Conservation (phyloP, 2,888 invertebrate species). For the Drosophila suboccidentalis region DNA sequence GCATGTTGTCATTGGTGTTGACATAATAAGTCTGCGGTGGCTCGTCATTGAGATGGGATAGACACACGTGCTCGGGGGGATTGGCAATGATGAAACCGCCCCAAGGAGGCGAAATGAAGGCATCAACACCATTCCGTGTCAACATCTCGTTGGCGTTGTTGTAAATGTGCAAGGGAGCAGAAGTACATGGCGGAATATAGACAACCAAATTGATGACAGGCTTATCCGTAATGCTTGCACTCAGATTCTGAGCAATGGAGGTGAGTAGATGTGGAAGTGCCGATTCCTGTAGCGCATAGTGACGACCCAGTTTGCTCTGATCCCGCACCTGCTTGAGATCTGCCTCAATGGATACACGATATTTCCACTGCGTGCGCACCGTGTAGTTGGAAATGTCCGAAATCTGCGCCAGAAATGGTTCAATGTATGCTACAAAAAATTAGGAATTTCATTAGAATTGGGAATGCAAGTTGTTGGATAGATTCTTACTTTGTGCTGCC, state of each 20-base stretch:
- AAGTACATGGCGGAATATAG: conserved; percentile 91
- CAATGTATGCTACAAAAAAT: conserved; percentile 89
- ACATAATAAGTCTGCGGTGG: conserved; percentile 86
- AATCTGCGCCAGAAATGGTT: conserved; percentile 91
- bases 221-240: conserved; percentile 92
- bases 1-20: conserved; percentile 89
- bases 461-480: not conserved
- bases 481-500: conserved; percentile 88
- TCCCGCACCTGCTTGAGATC: conserved; percentile 89
- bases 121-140: conserved; percentile 87
- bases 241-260: conserved; percentile 94
- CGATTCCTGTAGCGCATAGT: conserved; percentile 89
- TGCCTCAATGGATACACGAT: conserved; percentile 92
- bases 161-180: conserved; percentile 91
- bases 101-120: conserved; percentile 95
- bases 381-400: conserved; percentile 91
- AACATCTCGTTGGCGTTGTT: conserved; percentile 86
- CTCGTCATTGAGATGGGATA: conserved; percentile 80
- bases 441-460: not conserved
- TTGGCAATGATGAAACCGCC: conserved; percentile 94
- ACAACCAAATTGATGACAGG: conserved; percentile 94
- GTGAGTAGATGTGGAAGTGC: conserved; percentile 94
- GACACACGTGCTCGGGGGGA: conserved; percentile 88
- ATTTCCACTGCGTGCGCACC: conserved; percentile 95
- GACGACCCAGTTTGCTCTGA: conserved; percentile 86